Conservation (phyloP, 2,113 vertebrate genomes). For the Procavia capensis region DNA sequence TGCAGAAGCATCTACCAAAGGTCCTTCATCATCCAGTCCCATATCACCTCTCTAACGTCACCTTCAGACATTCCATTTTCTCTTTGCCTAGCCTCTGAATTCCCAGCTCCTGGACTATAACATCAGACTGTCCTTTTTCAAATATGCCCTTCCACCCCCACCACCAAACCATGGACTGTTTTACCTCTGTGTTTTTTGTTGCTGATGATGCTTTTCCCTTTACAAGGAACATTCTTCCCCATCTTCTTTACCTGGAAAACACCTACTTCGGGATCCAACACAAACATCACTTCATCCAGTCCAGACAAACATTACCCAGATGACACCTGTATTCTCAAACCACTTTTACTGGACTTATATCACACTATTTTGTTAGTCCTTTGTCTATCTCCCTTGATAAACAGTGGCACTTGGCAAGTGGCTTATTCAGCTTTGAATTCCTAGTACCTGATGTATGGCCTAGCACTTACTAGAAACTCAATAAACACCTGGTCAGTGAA, state of each 20-base stretch:
- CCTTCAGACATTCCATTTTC: background rate
- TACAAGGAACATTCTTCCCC: background rate
- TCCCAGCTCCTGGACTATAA: background rate
- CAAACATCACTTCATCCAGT: background rate
- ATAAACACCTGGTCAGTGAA: background rate
- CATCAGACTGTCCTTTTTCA: background rate
- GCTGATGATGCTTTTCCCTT: background rate
- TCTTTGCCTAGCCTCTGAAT: background rate
- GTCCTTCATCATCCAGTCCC: background rate
- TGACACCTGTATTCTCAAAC: background rate
- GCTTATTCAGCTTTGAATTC: background rate
- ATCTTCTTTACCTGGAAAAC: background rate
- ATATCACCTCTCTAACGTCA: background rate
- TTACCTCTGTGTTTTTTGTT: background rate
- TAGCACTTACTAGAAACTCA: background rate
- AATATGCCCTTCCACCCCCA: background rate
- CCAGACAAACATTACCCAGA: too few relatives aligned
- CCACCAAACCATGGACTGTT: background rate
- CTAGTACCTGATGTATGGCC: background rate
- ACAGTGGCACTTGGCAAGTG: background rate
- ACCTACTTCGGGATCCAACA: background rate
- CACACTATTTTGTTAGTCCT: background rate
- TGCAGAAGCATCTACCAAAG: background rate
- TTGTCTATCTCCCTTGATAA: background rate
- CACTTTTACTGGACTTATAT: background rate